phyloP scores from a whole-genome alignment of 2,797 vertebrate species.

The Acomys russatus region DNA sequence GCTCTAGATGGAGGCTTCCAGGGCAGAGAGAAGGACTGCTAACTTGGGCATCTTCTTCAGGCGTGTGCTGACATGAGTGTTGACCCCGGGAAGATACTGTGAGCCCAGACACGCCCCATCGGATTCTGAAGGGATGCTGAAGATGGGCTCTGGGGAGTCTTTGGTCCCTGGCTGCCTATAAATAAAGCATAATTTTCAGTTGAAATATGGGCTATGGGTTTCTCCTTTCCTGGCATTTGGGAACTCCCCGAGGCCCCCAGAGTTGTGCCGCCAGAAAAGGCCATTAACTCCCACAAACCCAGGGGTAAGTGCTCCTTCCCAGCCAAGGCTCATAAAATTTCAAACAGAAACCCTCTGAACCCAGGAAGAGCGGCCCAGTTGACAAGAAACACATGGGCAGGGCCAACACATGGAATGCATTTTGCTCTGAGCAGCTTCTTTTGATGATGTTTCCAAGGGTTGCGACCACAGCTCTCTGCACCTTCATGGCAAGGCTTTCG shows the following conservation, averaged over 20 bases:
- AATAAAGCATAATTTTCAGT: slow-evolving; percentile 66
- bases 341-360: slow-evolving; percentile 83
- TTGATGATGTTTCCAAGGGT: slow-evolving; percentile 81
- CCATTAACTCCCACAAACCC: slow-evolving; percentile 79
- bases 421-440: slow-evolving; percentile 79
- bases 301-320: slow-evolving; percentile 76
- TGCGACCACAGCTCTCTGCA: slow-evolving; percentile 70
- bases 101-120: not conserved
- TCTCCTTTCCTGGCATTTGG: slow-evolving; percentile 72
- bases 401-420: slow-evolving; percentile 84
- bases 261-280: slow-evolving; percentile 73
- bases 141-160: slow-evolving; percentile 21
- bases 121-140: slow-evolving; percentile 42
- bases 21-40: not conserved
- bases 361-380: slow-evolving; percentile 79
- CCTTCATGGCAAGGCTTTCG: slow-evolving; percentile 75
- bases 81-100: not conserved
- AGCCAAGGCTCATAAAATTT: slow-evolving; percentile 85
- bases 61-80: not conserved
- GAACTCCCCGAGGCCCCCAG: slow-evolving; percentile 68
- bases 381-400: slow-evolving; percentile 85
- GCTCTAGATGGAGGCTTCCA: not conserved
- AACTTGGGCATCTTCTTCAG: not conserved
- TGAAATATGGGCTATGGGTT: slow-evolving; percentile 64
- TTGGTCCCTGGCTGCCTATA: slow-evolving; percentile 46